Base-by-base conservation (phyloP, 2,113 vertebrate species). In the Chaenogobius annularis region DNA sequence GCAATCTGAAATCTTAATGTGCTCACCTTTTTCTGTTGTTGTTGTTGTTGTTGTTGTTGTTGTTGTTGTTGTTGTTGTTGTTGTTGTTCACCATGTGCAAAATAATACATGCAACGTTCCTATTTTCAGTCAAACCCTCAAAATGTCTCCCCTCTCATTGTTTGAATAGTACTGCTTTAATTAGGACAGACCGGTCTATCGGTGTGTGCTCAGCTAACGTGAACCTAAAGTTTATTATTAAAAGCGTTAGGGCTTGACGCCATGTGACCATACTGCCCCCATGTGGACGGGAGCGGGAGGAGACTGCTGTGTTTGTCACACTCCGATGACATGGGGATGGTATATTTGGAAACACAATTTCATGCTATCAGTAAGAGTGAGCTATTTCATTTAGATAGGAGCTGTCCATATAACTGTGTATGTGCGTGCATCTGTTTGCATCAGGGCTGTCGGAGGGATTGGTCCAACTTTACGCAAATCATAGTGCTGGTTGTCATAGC, bases 301-400 rank as follows among this genome's bases (percentile, higher is more conserved):
- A 54, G 63, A 12, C 43, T 20, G 64, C 79, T 70, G 72, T 68
- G 58, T 80, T 67, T 86, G 66, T 79, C 75, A 81, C 78, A 81
- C 86, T 78, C 83, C 86, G 84, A 88, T 89, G 88, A 89, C 85
- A 91, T 58, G 87, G 84, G 50, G 44, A 6, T 87, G 86, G 90
- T 90, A 91, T 90, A 89, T 91, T 91, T 90, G 88, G 89, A 90
- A 89, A 86, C 88, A 88, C 86, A 90, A 91, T 91, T 90, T 90
- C 89, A 90, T 89, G 89, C 85, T 89, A 87, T 90, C 90, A 85
- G 83, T 82, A 79, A 77, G 79, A 87, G 86, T 82, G 85, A 84
- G 90, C 89, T 86, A 86, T 90, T 91, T 83, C 86, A 90, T 90
- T 90, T 89, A 87, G 89, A 91, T 89, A 90, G 82, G 81, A 86